Evolutionary conservation across 2,113 vertebrate species (phyloP).

Genomic region (Circaetus cinerascens): DNA sequence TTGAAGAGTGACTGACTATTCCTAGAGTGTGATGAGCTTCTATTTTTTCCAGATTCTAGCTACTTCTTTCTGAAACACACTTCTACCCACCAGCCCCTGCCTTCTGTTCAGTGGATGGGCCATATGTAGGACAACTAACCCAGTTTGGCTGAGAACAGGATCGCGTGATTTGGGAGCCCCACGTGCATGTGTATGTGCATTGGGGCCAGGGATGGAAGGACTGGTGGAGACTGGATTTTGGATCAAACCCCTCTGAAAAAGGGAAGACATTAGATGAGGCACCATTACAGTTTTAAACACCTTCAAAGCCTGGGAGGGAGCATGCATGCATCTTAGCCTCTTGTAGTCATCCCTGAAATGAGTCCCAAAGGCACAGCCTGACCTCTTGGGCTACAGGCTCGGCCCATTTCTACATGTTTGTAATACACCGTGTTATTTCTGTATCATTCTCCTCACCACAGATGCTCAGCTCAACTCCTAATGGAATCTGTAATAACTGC

Average conservation of each 20-base stretch:
- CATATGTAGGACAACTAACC: not conserved
- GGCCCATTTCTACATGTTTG: not conserved
- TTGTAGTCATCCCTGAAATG: not conserved
- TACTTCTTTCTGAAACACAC: not conserved
- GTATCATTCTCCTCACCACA: rapidly evolving
- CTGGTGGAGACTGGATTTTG: not conserved
- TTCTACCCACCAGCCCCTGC: not conserved
- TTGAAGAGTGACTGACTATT: not conserved
- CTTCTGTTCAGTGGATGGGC: not conserved
- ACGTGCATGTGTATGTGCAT: rapidly evolving
- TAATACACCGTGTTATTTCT: not conserved
- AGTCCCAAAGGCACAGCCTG: not conserved
- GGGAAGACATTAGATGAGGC: not conserved
- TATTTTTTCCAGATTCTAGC: not conserved
- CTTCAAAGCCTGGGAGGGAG: not conserved
- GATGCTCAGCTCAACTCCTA: not conserved
- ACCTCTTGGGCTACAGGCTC: not conserved
- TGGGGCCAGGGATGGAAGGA: not conserved
- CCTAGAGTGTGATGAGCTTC: not conserved
- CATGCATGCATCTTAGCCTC: not conserved
- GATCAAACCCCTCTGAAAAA: not conserved
- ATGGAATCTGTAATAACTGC: not conserved
- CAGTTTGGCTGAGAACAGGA: not conserved
- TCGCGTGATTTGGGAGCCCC: rapidly evolving
- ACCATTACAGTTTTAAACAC: not conserved